Evolutionary conservation across 2,113 vertebrate species (phyloP), one percentile per base, ranked within the genome.

Genomic region (Donacobius atricapilla): DNA sequence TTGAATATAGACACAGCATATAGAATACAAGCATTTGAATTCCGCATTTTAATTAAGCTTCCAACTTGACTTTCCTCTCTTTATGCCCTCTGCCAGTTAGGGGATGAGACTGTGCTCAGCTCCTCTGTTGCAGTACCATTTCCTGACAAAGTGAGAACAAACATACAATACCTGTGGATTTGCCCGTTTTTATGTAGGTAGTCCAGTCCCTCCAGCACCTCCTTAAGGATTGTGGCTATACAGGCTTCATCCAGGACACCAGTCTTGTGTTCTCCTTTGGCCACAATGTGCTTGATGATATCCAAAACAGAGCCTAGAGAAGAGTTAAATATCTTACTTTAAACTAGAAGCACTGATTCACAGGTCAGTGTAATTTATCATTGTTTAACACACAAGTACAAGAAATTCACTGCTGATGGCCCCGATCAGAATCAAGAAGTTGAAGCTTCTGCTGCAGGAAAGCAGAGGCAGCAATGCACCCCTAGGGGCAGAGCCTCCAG

Each of bases 151-250:
- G 65, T 24, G 19, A 89, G 33, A 31, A 78, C 85, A 88, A 83
- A n/a, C 5, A 11, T 30, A 53, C 68, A 96, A 65, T 96, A 99
- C 99, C 99, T 98, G 95, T 99, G 99, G 91, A 99, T 99, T 97
- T 99, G 99, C 33, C 99, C 99, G 0, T 99, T 99, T 97, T 99
- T 99, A 95, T 99, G 99, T 81, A 99, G 98, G 89, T 99, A 99
- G 75, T 99, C 99, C 94, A 99, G 83, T 4, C 99, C 99, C 72
- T 99, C 99, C 94, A 99, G 81, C 25, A 99, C 99, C 82, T 99
- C 99, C 85, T 95, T 99, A 65, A 99, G 98, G 81, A 99, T 98
- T 2, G 98, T 98, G 86, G 99, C 99, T 60, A 99, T 99, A 94
- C 98, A 98, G 19, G 99, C 81, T 88, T 99, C 99, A 71, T 99